Percentiles rank a stretch among this genome's conserved stretches.
Evolutionary conservation across 2,113 vertebrate species (phyloP).

Genomic region (Dascyllus trimaculatus): DNA sequence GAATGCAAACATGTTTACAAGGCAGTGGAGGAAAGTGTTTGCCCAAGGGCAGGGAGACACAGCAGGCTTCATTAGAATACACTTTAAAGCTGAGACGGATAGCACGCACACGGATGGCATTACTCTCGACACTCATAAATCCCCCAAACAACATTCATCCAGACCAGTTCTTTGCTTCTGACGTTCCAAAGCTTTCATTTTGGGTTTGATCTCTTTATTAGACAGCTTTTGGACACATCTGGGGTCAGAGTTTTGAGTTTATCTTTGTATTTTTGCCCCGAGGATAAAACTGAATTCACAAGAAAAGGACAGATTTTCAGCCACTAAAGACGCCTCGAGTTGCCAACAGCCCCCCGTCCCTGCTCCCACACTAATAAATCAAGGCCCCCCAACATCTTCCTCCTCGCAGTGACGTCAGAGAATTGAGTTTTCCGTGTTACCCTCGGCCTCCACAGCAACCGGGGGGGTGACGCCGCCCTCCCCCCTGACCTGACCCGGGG

Average conservation of each 20-base stretch:
- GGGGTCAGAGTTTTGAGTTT: too few species aligned
- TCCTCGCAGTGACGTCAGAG: conserved; percentile 74
- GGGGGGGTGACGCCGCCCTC: conserved; percentile 58
- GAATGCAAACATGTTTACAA: conserved; percentile 80
- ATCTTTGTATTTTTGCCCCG: neutral
- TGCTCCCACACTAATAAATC: conserved; percentile 80
- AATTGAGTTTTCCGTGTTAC: conserved; percentile 76
- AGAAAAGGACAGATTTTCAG: conserved; percentile 42
- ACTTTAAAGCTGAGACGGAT: conserved; percentile 31
- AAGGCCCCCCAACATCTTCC: conserved; percentile 64
- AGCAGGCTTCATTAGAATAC: conserved; percentile 55
- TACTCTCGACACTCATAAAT: neutral
- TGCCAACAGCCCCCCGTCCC: conserved; percentile 38
- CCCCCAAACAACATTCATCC: conserved; percentile 20
- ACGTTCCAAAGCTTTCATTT: too few species aligned
- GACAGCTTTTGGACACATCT: neutral
- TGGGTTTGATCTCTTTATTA: neutral
- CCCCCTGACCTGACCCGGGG: conserved; percentile 76
- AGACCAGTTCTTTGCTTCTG: neutral
- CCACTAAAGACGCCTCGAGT: conserved; percentile 46
- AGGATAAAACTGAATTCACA: conserved; percentile 24
- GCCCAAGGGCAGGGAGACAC: conserved; percentile 54
- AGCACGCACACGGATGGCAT: conserved; percentile 10
- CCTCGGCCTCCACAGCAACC: conserved; percentile 79
- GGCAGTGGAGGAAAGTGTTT: conserved; percentile 51